Percentiles rank a stretch among this genome's conserved stretches.
Conservation (phyloP, 2,888 invertebrate genomes). For the Polymixis flavicincta region DNA sequence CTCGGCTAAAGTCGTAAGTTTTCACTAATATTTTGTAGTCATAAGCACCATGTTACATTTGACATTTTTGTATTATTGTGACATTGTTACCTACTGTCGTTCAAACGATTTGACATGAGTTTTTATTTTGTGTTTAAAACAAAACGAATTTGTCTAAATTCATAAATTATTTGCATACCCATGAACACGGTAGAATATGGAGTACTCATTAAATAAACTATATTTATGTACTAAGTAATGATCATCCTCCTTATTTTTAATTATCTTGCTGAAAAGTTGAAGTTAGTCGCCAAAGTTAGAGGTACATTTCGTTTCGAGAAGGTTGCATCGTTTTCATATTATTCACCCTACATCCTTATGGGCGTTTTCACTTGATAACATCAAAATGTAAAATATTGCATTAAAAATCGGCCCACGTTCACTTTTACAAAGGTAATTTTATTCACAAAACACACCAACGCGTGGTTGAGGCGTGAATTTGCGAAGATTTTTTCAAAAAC, state of each 20-base stretch:
- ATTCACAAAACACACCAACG: slow-evolving; percentile 25
- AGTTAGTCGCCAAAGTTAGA: background rate
- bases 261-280: background rate
- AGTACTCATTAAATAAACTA: too few relatives aligned
- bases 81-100: too few relatives aligned
- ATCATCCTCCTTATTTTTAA: background rate
- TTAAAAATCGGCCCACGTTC: slow-evolving; percentile 35
- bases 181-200: too few relatives aligned
- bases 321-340: slow-evolving; percentile 4
- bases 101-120: too few relatives aligned
- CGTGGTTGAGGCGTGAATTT: slow-evolving; percentile 44
- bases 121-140: too few relatives aligned
- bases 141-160: too few relatives aligned
- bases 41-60: too few relatives aligned
- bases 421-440: slow-evolving; percentile 20
- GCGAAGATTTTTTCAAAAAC: slow-evolving; percentile 39
- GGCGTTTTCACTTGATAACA: slow-evolving; percentile 25
- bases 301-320: background rate
- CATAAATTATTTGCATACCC: too few relatives aligned
- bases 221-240: too few relatives aligned
- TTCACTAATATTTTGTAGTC: background rate
- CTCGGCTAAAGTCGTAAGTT: background rate
- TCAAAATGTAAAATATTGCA: slow-evolving; percentile 40
- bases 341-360: background rate
- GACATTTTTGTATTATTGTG: too few relatives aligned